These are phyloP conservation scores for Pterobdella sp. DNA, from an alignment of 2,888 invertebrate genomes.

Conservation along the genomic window DNA sequence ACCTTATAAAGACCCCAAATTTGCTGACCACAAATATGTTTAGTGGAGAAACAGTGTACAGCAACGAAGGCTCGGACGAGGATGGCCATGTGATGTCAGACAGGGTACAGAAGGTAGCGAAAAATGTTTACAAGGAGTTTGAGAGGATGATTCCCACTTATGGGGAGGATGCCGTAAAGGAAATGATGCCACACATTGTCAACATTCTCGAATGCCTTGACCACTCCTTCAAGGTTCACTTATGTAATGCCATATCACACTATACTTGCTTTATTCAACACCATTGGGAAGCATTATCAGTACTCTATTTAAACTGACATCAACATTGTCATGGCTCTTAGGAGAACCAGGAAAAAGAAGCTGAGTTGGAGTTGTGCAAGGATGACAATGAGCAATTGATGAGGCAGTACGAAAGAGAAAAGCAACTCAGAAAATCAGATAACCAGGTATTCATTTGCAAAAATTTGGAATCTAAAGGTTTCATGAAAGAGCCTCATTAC, in stretches of 20 bases:
- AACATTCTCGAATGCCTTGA: slow-evolving; percentile 94
- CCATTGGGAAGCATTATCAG: too few relatives aligned
- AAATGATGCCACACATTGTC: slow-evolving; percentile 93
- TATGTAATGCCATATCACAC: too few relatives aligned
- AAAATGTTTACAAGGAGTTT: slow-evolving; percentile 96
- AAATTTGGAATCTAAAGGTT: slow-evolving; percentile 15
- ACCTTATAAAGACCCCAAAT: neutral
- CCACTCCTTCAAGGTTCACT: slow-evolving; percentile 63
- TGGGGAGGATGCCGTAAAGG: slow-evolving; percentile 94
- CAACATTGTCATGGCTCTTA: too few relatives aligned
- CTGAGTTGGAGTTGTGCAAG: slow-evolving; percentile 86
- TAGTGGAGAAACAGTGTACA: slow-evolving; percentile 26
- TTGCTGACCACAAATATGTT: too few relatives aligned
- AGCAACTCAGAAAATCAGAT: slow-evolving; percentile 82
- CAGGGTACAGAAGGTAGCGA: slow-evolving; percentile 92
- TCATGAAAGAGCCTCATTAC: too few relatives aligned
- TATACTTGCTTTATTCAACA: too few relatives aligned
- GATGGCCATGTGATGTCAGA: slow-evolving; percentile 94
- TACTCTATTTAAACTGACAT: too few relatives aligned
- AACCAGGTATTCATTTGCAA: slow-evolving; percentile 35
- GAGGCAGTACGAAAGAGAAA: slow-evolving; percentile 97
- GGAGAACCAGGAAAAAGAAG: slow-evolving; percentile 94
- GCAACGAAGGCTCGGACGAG: slow-evolving; percentile 56
- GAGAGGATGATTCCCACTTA: slow-evolving; percentile 94
- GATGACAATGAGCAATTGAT: slow-evolving; percentile 98